Evolutionary conservation across 1,140 invertebrate genomes (phyloP), one percentile per base, ranked within the genome.

Genomic region (Musca domestica): DNA sequence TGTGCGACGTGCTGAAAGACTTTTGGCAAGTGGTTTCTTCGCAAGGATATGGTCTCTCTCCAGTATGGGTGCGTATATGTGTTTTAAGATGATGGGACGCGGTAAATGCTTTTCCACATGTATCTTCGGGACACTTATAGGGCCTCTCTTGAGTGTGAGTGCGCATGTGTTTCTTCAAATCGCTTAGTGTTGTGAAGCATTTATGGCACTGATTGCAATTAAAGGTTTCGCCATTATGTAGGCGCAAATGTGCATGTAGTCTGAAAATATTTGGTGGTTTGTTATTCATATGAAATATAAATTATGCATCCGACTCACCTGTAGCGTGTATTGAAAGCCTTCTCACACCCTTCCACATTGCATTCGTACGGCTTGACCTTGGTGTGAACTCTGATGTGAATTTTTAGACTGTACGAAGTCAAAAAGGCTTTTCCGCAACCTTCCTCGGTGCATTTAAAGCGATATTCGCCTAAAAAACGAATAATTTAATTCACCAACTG

Each of bases 201-300:
- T 97, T 97, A 54, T 88, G 86, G 76, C 95, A 98, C 68, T 91
- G 91, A 73, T 87, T 85, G 84, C 95, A 98, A 82, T 97, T 95
- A 82, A 97, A 98, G n/a, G 95, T 96, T 76, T 96, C 89, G 12
- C 95, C 95, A 79, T 91, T 96, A 83, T 98, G 95, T 69, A 98
- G 84, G 74, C 95, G 87, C 83, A 96, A 89, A 82, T 98, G 95
- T 74, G 95, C 95, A 84, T 92, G 88, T 76, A 97, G 85, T 85
- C 93, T 93, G 79, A 52, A 74, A 58, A 71, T n/a, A n/a, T n/a
- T n/a, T n/a, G n/a, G n/a, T n/a, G n/a, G n/a, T n/a, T n/a, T n/a
- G n/a, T n/a, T n/a, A n/a, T n/a, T n/a, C n/a, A n/a, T n/a, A 25
- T 19, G 19, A 17, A 48, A 20, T 34, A 34, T 10, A 41, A 41